These are phyloP conservation scores for Rambutsinella grinnellia DNA, from an alignment of 2,888 invertebrate species.

Conservation along the genomic window DNA sequence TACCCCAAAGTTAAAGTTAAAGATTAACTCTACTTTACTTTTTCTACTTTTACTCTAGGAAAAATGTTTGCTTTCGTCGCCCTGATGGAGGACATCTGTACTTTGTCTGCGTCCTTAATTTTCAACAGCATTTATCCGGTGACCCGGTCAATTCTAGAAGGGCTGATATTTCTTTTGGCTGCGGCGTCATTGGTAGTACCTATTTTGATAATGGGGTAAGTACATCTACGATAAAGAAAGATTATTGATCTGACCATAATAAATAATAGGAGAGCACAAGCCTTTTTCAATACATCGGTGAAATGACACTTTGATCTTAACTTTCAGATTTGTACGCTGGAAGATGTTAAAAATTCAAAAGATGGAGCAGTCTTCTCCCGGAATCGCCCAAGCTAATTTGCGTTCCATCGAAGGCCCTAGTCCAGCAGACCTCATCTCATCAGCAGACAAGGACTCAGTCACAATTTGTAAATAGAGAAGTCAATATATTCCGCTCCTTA, in stretches of 20 bases:
- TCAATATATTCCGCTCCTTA: no score
- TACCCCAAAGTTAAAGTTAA: no score
- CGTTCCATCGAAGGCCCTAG: slow-evolving; percentile 24
- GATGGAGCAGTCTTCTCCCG: neutral
- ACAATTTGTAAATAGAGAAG: neutral
- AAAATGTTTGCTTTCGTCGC: slow-evolving; percentile 70
- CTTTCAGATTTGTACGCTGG: slow-evolving; percentile 34
- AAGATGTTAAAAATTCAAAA: slow-evolving; percentile 8
- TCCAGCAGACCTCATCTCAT: slow-evolving; percentile 26
- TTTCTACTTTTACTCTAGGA: slow-evolving; percentile 57
- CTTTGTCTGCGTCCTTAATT: slow-evolving; percentile 69
- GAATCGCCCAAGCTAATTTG: slow-evolving; percentile 14
- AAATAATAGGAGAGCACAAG: no score
- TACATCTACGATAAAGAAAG: no score
- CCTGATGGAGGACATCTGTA: slow-evolving; percentile 69
- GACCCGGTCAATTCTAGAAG: slow-evolving; percentile 68
- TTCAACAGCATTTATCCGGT: slow-evolving; percentile 70
- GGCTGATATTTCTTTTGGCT: slow-evolving; percentile 68
- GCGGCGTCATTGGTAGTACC: slow-evolving; percentile 67
- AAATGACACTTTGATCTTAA: neutral
- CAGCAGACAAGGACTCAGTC: slow-evolving; percentile 28
- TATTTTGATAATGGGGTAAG: slow-evolving; percentile 67
- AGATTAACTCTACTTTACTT: neutral
- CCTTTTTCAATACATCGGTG: no score
- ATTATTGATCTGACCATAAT: no score